A percentile compares a stretch with the other conserved stretches of the same genome.
phyloP scores from a whole-genome alignment of 2,113 vertebrate genomes.

The Vombatus ursinus region DNA sequence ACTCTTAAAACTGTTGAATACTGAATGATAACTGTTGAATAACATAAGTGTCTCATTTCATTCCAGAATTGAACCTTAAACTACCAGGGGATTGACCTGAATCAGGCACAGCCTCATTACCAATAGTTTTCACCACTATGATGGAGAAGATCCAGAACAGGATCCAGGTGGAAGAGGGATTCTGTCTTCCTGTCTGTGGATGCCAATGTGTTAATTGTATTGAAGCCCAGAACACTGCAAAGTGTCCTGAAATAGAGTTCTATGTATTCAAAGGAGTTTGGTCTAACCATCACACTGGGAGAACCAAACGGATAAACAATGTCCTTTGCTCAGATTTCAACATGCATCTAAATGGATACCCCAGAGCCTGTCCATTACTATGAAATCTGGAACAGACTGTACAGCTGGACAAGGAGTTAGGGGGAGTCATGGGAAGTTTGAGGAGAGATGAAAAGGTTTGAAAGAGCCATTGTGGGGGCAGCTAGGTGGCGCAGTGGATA shows the following conservation, averaged over 20 bases:
- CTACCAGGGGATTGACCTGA: no score
- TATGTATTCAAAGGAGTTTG: not conserved
- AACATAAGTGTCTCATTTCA: no score
- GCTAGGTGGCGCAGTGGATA: no score
- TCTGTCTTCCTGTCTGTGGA: not conserved
- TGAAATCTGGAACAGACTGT: not conserved
- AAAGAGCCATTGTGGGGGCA: not conserved
- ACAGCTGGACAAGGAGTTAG: not conserved
- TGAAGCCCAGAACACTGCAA: not conserved
- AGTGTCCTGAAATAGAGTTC: not conserved
- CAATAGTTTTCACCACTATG: not conserved
- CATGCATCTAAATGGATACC: not conserved
- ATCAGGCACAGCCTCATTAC: no score
- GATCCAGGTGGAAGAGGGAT: not conserved
- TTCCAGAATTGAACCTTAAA: no score
- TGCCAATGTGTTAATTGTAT: not conserved
- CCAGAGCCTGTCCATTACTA: not conserved
- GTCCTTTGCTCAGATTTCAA: not conserved
- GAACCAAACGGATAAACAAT: not conserved
- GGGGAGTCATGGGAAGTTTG: not conserved
- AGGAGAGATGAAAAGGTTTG: slow-evolving; percentile 11
- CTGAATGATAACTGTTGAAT: no score
- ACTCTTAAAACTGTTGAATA: no score
- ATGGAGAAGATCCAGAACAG: not conserved
- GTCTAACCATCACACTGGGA: not conserved